Conservation (phyloP, 2,888 invertebrate species). For the Meiosimyza decipiens region DNA sequence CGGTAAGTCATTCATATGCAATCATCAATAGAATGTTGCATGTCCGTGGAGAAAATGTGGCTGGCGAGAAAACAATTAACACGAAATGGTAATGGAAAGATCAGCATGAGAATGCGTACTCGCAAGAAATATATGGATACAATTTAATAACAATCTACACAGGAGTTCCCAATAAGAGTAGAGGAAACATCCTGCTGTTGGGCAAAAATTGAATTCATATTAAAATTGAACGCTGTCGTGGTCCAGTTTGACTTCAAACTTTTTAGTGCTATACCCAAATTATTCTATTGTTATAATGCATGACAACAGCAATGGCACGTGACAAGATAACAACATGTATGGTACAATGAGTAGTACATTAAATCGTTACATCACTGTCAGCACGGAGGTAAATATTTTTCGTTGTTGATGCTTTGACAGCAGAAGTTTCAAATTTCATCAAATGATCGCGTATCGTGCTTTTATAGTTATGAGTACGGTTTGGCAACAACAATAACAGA, state of each 20-base stretch:
- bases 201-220: too few species aligned
- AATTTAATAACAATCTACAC: too few species aligned
- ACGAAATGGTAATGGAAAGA: too few species aligned
- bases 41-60: background rate
- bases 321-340: background rate
- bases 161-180: background rate
- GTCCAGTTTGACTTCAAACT: background rate
- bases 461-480: slow-evolving; percentile 5
- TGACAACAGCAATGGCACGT: slow-evolving; percentile 11
- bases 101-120: too few species aligned
- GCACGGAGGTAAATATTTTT: too few species aligned
- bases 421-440: slow-evolving; percentile 28
- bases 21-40: background rate
- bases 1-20: background rate
- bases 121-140: too few species aligned
- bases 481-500: background rate
- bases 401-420: too few species aligned
- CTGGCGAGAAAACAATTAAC: slow-evolving; percentile 7
- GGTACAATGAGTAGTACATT: background rate
- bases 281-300: background rate
- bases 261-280: background rate
- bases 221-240: too few species aligned
- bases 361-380: slow-evolving; percentile 24
- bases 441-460: slow-evolving; percentile 10
- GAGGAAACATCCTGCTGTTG: background rate